phyloP scores from a whole-genome alignment of 2,888 invertebrate species.

The Idaea aversata region DNA sequence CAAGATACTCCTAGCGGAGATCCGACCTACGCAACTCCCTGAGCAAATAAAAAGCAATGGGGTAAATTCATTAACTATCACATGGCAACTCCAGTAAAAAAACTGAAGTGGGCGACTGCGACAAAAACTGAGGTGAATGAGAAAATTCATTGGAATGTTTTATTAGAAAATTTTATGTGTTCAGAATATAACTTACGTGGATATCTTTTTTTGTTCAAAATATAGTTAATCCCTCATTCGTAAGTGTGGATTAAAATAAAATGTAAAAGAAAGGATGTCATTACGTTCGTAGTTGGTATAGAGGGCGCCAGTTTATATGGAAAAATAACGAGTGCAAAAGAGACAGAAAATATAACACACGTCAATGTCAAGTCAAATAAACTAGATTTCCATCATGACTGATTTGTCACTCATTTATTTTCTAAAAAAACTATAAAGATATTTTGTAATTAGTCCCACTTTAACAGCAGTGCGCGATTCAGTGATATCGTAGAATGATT shows the following conservation, averaged over 20 bases:
- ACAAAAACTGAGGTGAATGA: conserved; percentile 1
- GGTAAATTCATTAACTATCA: not conserved
- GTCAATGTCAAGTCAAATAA: conserved; percentile 48
- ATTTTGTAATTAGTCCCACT: not conserved
- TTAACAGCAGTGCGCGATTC: not conserved
- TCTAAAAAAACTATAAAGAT: conserved; percentile 26
- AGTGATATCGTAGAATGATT: not conserved
- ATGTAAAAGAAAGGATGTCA: conserved; percentile 20
- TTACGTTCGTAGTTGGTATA: conserved; percentile 35
- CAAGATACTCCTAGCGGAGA: no score
- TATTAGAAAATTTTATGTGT: not conserved
- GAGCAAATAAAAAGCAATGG: not conserved
- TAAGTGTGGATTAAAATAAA: conserved; percentile 10
- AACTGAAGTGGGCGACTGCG: conserved; percentile 1
- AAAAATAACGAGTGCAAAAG: conserved; percentile 34
- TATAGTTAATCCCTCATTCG: not conserved
- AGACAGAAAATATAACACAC: conserved; percentile 33
- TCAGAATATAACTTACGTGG: not conserved
- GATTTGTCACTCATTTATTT: conserved; percentile 31
- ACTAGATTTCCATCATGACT: conserved; percentile 34
- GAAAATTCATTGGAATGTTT: conserved; percentile 2
- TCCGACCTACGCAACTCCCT: no score
- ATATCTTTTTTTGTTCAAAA: not conserved
- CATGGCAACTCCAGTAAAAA: conserved; percentile 1
- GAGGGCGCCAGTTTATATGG: conserved; percentile 38